Evolutionary conservation across 1,140 invertebrate species (phyloP), one percentile per base, ranked within the genome.

Genomic region (Adelges cooleyi): DNA sequence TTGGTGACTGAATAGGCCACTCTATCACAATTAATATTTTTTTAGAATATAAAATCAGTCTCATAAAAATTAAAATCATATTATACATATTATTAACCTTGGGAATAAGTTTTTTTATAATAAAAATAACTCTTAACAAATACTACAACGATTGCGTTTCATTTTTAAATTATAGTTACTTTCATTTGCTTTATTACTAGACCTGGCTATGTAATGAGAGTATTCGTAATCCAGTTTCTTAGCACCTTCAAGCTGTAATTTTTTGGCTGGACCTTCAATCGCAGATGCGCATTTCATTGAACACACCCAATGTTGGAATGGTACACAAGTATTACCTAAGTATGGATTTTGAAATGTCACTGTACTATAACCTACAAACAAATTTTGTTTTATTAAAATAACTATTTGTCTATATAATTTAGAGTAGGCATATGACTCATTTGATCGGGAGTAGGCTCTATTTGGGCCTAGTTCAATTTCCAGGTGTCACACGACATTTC

Each of bases 331-430:
- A 72, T 80, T 80, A 6, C 78, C 78, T 17, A 80, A 68, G 68
- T 78, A 80, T 2, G 77, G 78, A 69, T 77, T 79, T 69, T 78
- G 75, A 68, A 80, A 80, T 6, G 78, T 79, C 46, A 78, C 78
- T 27, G 79, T 77, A 70, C 77, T 79, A 69, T 74, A 80, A 40
- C 78, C 78, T 79, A 17, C 3, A n/a, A 48, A n/a, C 18, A 22
- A 15, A 62, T 3, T 25, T 18, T 4, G 27, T 46, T 48, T 27
- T n/a, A n/a, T n/a, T n/a, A n/a, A n/a, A 25, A 25, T 44, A n/a
- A 27, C 2, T 27, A 17, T 56, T 40, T 22, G 40, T 40, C 25
- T n/a, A n/a, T n/a, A n/a, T n/a, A n/a, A n/a, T n/a, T n/a, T n/a
- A n/a, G n/a, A n/a, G n/a, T n/a, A n/a, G n/a, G n/a, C n/a, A n/a